phyloP scores from a whole-genome alignment of 2,888 invertebrate species.

The Chymomyza fuscimana region DNA sequence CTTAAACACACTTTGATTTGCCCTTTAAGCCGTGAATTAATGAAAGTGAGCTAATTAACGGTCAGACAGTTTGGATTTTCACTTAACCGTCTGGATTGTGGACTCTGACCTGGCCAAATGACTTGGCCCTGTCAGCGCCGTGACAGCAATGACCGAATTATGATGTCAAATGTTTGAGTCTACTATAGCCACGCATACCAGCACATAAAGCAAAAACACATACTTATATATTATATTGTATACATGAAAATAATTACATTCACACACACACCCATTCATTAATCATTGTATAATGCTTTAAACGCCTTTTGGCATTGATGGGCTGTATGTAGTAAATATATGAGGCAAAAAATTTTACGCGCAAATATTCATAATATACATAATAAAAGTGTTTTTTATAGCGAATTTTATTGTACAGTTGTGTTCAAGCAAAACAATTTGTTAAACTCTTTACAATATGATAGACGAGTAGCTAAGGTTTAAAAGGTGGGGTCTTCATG shows the following conservation, averaged over 20 bases:
- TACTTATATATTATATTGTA: not conserved
- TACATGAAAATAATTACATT: not conserved
- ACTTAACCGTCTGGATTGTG: not conserved
- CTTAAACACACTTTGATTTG: not conserved
- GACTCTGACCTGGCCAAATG: constrained; percentile 6
- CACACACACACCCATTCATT: constrained; percentile 46
- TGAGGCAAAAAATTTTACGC: not conserved
- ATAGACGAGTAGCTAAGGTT: too few relatives aligned
- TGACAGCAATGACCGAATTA: constrained; percentile 65
- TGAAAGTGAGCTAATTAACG: not conserved
- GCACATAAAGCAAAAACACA: not conserved
- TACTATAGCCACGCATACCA: constrained; percentile 36
- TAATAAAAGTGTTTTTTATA: constrained; percentile 36
- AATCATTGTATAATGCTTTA: constrained; percentile 56
- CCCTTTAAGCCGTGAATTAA: not conserved
- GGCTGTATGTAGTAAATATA: not conserved
- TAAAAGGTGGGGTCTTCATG: too few relatives aligned
- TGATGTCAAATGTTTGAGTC: constrained; percentile 68
- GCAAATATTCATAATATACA: not conserved
- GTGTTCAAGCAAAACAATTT: not conserved
- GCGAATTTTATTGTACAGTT: constrained; percentile 58
- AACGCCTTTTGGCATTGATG: constrained; percentile 16
- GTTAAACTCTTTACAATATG: not conserved
- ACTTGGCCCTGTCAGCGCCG: constrained; percentile 47
- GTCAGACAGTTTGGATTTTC: not conserved